Conservation (phyloP, 2,797 vertebrate species). For the Varecia variegata region DNA sequence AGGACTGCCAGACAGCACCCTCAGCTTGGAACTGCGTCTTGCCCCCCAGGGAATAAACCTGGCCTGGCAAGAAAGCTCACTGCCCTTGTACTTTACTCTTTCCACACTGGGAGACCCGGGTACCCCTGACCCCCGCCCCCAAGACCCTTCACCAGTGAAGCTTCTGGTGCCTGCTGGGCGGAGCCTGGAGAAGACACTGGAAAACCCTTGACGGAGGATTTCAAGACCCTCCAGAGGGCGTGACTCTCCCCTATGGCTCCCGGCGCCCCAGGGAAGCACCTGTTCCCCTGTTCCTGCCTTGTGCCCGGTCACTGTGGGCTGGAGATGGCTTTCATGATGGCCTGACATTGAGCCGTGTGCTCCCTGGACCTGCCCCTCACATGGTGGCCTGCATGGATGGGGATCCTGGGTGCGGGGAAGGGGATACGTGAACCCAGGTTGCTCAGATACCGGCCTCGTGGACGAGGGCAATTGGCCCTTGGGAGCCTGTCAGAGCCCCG, state of each 20-base stretch:
- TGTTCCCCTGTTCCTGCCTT: slow-evolving; percentile 83
- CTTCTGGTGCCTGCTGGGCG: background rate
- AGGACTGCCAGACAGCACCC: background rate
- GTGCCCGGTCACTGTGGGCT: slow-evolving; percentile 88
- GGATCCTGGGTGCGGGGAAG: slow-evolving; percentile 66
- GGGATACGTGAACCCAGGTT: background rate
- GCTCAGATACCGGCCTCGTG: background rate
- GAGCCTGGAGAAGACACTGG: background rate
- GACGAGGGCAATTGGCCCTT: background rate
- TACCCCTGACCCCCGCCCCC: background rate
- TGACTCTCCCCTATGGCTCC: background rate
- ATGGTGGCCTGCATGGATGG: slow-evolving; percentile 90
- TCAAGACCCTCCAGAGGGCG: background rate
- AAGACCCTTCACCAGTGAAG: slow-evolving; percentile 75
- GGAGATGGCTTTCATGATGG: slow-evolving; percentile 89
- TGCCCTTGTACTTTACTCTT: slow-evolving; percentile 87
- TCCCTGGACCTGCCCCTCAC: slow-evolving; percentile 88
- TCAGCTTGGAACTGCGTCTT: slow-evolving; percentile 87
- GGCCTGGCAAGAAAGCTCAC: slow-evolving; percentile 87
- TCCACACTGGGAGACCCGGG: slow-evolving; percentile 71
- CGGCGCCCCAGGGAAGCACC: background rate
- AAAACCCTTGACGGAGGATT: background rate
- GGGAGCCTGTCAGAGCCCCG: background rate
- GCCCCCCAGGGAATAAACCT: slow-evolving; percentile 91
- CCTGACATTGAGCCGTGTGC: slow-evolving; percentile 85